Conservation (phyloP, 2,113 vertebrate species). For the Haemorhous mexicanus region DNA sequence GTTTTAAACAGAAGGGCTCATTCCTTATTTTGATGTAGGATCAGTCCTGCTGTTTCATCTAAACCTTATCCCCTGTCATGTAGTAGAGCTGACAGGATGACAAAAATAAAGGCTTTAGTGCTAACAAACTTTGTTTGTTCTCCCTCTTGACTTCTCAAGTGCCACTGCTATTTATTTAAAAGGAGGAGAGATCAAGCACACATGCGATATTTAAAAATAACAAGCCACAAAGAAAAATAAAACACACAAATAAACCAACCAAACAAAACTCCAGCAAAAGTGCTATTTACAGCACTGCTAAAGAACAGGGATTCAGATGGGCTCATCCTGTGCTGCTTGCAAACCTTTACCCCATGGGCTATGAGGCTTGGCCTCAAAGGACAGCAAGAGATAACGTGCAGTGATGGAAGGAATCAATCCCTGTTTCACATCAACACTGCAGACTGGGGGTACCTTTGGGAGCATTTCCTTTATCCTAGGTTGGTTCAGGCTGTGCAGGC, state of each 20-base stretch:
- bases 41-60: neutral
- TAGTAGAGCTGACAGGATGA: neutral
- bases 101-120: neutral
- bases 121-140: neutral
- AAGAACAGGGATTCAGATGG: neutral
- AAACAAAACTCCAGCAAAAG: neutral
- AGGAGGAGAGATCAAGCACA: neutral
- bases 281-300: neutral
- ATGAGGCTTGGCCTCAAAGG: neutral
- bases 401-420: neutral
- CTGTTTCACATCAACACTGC: neutral
- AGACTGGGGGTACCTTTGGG: neutral
- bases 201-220: neutral
- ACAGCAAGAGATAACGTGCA: neutral
- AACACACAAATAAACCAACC: neutral
- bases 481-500: neutral
- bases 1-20: neutral
- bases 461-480: neutral
- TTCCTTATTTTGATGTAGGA: constrained; percentile 9
- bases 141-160: neutral
- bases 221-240: neutral
- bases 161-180: neutral
- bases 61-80: neutral
- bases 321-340: neutral
- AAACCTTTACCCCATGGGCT: neutral